phyloP scores from a whole-genome alignment of 2,113 vertebrate species.

The Esox niger region DNA sequence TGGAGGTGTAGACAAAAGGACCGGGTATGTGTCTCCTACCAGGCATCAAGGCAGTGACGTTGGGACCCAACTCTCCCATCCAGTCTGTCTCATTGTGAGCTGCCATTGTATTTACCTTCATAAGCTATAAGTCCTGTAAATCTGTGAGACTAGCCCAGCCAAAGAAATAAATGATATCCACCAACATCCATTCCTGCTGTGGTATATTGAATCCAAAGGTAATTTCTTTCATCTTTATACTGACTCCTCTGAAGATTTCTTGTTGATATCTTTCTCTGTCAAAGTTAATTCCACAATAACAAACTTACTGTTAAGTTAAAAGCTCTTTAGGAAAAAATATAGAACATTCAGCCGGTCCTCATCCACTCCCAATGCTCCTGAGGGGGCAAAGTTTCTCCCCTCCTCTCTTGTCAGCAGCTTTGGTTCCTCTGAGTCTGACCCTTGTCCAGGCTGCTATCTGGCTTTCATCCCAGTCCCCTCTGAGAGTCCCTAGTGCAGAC shows the following conservation, averaged over 20 bases:
- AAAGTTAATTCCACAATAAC: neutral
- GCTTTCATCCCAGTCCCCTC: constrained; percentile 35
- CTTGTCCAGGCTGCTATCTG: constrained; percentile 42
- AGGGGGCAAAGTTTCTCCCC: constrained; percentile 8
- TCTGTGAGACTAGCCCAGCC: neutral
- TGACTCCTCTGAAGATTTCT: neutral
- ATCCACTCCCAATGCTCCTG: neutral
- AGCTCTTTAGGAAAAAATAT: neutral
- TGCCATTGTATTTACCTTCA: constrained; percentile 17
- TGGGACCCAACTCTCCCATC: neutral
- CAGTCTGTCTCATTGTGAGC: constrained; percentile 13
- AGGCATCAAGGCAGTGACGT: constrained; percentile 5
- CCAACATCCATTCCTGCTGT: neutral
- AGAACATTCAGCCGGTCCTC: neutral
- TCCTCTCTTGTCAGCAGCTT: constrained; percentile 4
- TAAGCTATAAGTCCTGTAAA: neutral
- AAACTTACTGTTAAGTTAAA: neutral
- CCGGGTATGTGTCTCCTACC: neutral
- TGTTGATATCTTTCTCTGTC: neutral
- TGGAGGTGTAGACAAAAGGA: constrained; percentile 5
- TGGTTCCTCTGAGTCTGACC: constrained; percentile 33
- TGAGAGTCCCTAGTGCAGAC: constrained; percentile 26
- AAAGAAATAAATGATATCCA: neutral
- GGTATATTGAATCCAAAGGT: neutral
- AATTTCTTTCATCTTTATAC: neutral